Conservation (phyloP, 2,113 vertebrate genomes). For the Gadus macrocephalus region DNA sequence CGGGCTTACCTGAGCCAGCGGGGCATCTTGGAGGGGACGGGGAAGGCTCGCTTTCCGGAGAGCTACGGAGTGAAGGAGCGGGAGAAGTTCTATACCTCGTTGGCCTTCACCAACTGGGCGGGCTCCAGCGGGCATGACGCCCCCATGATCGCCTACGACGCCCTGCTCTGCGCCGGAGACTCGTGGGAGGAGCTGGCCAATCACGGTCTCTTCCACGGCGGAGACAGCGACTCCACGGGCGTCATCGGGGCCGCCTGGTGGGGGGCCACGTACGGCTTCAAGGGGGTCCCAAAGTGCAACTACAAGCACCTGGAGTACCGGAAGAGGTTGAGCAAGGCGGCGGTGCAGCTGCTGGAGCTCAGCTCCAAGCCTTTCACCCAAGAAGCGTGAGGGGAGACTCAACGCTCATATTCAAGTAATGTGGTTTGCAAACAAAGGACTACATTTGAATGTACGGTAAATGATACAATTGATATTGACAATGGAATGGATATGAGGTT, state of each 20-base stretch:
- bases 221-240: constrained; percentile 78
- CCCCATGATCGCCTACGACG: constrained; percentile 82
- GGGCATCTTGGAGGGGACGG: constrained; percentile 69
- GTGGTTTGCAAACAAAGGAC: too few relatives aligned
- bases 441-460: too few relatives aligned
- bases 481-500: too few relatives aligned
- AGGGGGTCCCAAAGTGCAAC: constrained; percentile 61
- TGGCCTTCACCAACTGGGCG: constrained; percentile 73
- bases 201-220: constrained; percentile 76
- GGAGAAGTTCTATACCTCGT: constrained; percentile 69
- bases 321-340: constrained; percentile 64
- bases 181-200: constrained; percentile 76
- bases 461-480: too few relatives aligned
- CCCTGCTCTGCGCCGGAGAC: constrained; percentile 67
- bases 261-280: constrained; percentile 73
- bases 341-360: constrained; percentile 59
- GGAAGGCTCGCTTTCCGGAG: constrained; percentile 63
- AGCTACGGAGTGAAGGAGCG: constrained; percentile 68
- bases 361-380: constrained; percentile 5
- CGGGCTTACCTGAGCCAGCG: constrained; percentile 67
- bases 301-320: constrained; percentile 72
- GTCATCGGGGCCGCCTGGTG: constrained; percentile 76
- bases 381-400: background rate
- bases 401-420: background rate
- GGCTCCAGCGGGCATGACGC: constrained; percentile 81